Base-by-base conservation (phyloP, 2,797 vertebrate genomes). In the Momotus momota region DNA sequence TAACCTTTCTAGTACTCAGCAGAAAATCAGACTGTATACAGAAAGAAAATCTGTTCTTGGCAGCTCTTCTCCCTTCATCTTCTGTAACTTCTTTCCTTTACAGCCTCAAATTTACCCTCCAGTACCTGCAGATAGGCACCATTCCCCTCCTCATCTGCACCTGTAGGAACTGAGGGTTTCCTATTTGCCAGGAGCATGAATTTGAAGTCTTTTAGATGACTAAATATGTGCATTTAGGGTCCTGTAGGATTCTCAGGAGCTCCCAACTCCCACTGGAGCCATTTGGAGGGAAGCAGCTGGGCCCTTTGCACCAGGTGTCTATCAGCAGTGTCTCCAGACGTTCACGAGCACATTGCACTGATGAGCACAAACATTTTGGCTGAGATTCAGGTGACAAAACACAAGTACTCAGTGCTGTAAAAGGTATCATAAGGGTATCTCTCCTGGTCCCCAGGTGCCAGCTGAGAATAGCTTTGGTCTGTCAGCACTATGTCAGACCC, bases 11-110 rank as follows among this genome's bases (percentile, higher is more conserved):
- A 49, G 46, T 62, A 69, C 35, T 88, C 77, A 79, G 40, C 70
- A 95, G 72, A 95, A 96, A 88, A 88, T 49, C 57, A 73, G 8
- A 49, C 65, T 70, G 31, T 81, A 10, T 79, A 75, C n/a, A 70
- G 43, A 95, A 88, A 35, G 23, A 88, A 81, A 78, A 72, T 54
- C 11, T 2, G 3, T 27, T 80, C 66, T 88, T 91, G 66, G 62
- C 54, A 88, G 54, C 12, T 79, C 27, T 70, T 84, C 7, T 16
- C 4, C 17, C 17, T 84, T 90, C 52, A n/a, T 66, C 48, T 93
- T 86, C 57, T 66, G 8, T 46, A 77, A 66, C n/a, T 81, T 85
- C 60, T 83, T 94, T 48, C n/a, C 33, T 93, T 86, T 45, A 41
- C 13, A 74, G 20, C 41, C 21, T 71, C 43, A 71, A 7, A 67